A percentile compares a stretch with the other conserved stretches of the same genome.
Evolutionary conservation across 2,797 vertebrate species (phyloP).

Genomic region (Podargus strigoides): DNA sequence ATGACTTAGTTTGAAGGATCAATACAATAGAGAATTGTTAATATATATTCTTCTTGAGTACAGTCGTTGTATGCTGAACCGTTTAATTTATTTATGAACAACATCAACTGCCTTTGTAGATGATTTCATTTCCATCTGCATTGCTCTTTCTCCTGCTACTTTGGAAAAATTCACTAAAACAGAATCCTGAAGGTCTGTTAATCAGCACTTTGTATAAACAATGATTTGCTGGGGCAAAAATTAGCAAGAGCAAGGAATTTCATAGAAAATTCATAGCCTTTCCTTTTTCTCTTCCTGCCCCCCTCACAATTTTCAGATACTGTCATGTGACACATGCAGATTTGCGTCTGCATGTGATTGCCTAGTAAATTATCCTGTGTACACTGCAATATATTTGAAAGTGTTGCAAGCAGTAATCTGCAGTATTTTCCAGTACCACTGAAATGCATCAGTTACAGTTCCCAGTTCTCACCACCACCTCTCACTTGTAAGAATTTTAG

Average conservation of each 20-base stretch:
- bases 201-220: neutral
- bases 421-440: neutral
- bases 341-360: neutral
- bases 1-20: constrained; percentile 15
- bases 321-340: neutral
- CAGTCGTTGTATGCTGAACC: neutral
- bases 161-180: neutral
- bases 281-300: neutral
- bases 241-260: neutral
- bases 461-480: neutral
- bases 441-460: neutral
- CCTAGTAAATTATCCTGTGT: neutral
- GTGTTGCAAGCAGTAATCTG: neutral
- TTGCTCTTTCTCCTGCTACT: neutral
- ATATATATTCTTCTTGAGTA: constrained; percentile 4
- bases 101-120: neutral
- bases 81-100: constrained; percentile 36
- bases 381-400: neutral
- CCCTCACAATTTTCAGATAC: neutral
- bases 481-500: neutral
- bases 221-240: neutral
- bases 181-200: neutral
- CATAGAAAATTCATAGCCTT: neutral
- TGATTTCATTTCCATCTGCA: neutral
- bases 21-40: constrained; percentile 11